These are phyloP conservation scores for Cataglyphis albicans DNA, from an alignment of 2,888 invertebrate genomes.

Conservation along the genomic window DNA sequence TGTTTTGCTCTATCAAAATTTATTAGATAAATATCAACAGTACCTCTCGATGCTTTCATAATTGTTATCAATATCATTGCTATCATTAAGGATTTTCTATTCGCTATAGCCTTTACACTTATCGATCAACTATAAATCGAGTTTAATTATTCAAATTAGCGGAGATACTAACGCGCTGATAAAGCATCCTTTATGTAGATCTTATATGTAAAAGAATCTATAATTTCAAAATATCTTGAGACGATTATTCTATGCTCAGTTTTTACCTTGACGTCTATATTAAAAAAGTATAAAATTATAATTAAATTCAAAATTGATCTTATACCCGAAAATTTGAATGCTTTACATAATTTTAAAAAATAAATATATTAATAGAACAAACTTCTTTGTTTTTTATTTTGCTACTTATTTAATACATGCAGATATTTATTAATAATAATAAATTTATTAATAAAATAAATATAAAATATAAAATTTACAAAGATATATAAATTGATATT, in stretches of 20 bases:
- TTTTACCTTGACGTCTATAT: neutral
- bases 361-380: neutral
- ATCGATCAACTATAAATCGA: constrained; percentile 53
- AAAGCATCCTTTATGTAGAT: constrained; percentile 17
- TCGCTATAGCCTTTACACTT: neutral
- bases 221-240: constrained; percentile 63
- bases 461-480: neutral
- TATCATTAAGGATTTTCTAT: constrained; percentile 36
- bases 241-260: neutral
- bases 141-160: constrained; percentile 77
- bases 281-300: neutral
- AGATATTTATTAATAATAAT: neutral
- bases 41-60: neutral
- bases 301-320: neutral
- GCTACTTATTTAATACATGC: neutral
- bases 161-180: constrained; percentile 55
- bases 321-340: neutral
- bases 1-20: constrained; percentile 50
- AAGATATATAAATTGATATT: neutral
- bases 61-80: constrained; percentile 56
- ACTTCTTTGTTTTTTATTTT: neutral
- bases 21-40: constrained; percentile 26
- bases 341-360: neutral
- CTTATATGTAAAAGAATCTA: constrained; percentile 37
- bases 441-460: too few species aligned